These are phyloP conservation scores for Sphyrna mokarran DNA, from an alignment of 2,113 vertebrate genomes.

Conservation along the genomic window DNA sequence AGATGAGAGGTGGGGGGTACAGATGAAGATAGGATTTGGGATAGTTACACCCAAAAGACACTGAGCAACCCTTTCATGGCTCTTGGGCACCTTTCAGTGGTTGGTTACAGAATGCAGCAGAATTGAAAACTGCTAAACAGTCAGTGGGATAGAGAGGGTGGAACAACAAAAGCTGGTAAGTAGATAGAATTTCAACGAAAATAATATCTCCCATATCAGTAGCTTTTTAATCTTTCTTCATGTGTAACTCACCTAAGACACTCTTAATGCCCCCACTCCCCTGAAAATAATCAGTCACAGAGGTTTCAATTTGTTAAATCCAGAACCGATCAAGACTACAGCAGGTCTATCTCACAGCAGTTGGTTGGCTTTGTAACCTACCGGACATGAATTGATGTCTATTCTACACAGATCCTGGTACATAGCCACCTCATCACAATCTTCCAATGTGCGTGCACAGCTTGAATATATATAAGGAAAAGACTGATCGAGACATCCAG, in stretches of 20 bases:
- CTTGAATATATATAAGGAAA: neutral
- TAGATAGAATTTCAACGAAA: neutral
- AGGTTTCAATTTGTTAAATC: neutral
- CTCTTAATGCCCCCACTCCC: neutral
- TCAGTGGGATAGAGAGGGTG: neutral
- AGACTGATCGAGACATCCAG: neutral
- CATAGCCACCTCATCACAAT: neutral
- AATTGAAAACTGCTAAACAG: neutral
- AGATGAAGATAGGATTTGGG: neutral
- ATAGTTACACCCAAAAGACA: neutral
- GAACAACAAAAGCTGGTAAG: neutral
- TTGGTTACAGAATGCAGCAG: neutral
- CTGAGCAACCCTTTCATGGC: neutral
- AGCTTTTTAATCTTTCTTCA: neutral
- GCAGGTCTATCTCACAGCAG: neutral
- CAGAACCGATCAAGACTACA: neutral
- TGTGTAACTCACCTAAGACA: neutral
- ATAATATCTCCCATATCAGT: neutral
- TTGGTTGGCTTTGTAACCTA: neutral
- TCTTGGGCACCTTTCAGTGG: slow-evolving; percentile 28
- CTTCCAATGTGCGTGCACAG: too few species aligned
- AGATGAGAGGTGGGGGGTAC: neutral
- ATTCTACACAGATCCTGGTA: neutral
- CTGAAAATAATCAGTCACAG: neutral
- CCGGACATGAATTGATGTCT: neutral